Evolutionary conservation across 2,888 invertebrate species (phyloP).

Genomic region (Athalia cordata): DNA sequence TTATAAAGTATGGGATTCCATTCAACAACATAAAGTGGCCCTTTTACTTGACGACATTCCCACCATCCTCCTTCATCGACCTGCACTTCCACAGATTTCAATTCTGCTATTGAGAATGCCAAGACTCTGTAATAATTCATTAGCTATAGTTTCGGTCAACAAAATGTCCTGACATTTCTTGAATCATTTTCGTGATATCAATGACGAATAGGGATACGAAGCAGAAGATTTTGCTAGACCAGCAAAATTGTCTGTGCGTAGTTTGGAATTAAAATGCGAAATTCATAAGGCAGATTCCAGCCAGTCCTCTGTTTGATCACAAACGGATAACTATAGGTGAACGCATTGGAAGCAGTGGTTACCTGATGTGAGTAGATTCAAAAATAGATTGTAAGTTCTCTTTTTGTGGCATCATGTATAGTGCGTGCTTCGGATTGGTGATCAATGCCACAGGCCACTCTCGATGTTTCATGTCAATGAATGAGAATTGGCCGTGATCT

Average conservation of each 20-base stretch:
- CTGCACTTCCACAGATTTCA: constrained; percentile 80
- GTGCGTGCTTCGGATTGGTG: constrained; percentile 93
- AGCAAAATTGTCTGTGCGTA: constrained; percentile 1
- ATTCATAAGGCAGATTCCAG: background rate
- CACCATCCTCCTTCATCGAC: constrained; percentile 82
- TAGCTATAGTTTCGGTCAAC: constrained; percentile 18
- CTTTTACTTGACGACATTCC: constrained; percentile 77
- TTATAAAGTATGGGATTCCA: constrained; percentile 84
- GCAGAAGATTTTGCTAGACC: background rate
- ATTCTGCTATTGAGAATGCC: constrained; percentile 82
- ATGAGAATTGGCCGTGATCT: constrained; percentile 92
- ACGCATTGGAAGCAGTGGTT: constrained; percentile 54
- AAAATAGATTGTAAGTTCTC: constrained; percentile 82
- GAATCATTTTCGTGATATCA: background rate
- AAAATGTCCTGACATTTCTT: background rate
- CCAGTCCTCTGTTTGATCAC: constrained; percentile 2
- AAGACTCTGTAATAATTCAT: constrained; percentile 78
- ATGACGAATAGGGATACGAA: background rate
- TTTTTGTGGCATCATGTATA: constrained; percentile 82
- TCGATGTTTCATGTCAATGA: constrained; percentile 84
- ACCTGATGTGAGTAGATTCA: constrained; percentile 87
- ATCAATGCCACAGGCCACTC: constrained; percentile 89
- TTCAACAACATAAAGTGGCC: constrained; percentile 82
- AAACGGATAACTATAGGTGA: background rate
- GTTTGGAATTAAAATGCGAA: background rate